A percentile compares a stretch with the other conserved stretches of the same genome.
These are phyloP conservation scores for Tenthredo amoena DNA, from an alignment of 2,888 invertebrate genomes.

Conservation along the genomic window DNA sequence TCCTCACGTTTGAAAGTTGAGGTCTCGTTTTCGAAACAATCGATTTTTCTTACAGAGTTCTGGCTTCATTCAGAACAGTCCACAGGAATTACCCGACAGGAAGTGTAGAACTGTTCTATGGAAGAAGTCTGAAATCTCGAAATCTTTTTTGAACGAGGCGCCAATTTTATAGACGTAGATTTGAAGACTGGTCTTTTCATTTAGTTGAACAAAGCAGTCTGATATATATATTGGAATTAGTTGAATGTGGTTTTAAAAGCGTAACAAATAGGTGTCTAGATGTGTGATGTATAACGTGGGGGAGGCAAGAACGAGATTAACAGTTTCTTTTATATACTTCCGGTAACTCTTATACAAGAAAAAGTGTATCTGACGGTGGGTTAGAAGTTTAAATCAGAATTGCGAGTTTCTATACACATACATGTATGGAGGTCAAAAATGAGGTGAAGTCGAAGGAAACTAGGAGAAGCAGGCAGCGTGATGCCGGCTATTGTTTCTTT, in stretches of 20 bases:
- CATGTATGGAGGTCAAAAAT: slow-evolving; percentile 61
- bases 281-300: neutral
- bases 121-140: too few relatives aligned
- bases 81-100: too few relatives aligned
- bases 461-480: slow-evolving; percentile 66
- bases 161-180: too few relatives aligned
- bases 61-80: too few relatives aligned
- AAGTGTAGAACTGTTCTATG: too few relatives aligned
- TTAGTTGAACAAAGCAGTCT: neutral
- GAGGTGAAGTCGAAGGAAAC: slow-evolving; percentile 56
- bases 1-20: neutral
- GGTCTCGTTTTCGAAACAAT: too few relatives aligned
- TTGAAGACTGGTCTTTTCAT: neutral
- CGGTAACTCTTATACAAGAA: slow-evolving; percentile 14
- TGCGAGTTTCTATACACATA: slow-evolving; percentile 10
- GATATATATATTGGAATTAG: neutral
- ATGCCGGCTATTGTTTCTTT: slow-evolving; percentile 76
- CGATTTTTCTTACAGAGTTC: too few relatives aligned
- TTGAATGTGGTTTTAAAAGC: neutral
- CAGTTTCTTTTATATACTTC: slow-evolving; percentile 19
- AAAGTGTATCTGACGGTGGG: neutral
- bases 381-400: slow-evolving; percentile 15
- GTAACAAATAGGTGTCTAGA: neutral
- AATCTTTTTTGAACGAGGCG: too few relatives aligned
- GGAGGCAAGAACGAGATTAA: slow-evolving; percentile 8